These are phyloP conservation scores for Megaleporinus macrocephalus DNA, from an alignment of 2,113 vertebrate genomes.

Conservation along the genomic window DNA sequence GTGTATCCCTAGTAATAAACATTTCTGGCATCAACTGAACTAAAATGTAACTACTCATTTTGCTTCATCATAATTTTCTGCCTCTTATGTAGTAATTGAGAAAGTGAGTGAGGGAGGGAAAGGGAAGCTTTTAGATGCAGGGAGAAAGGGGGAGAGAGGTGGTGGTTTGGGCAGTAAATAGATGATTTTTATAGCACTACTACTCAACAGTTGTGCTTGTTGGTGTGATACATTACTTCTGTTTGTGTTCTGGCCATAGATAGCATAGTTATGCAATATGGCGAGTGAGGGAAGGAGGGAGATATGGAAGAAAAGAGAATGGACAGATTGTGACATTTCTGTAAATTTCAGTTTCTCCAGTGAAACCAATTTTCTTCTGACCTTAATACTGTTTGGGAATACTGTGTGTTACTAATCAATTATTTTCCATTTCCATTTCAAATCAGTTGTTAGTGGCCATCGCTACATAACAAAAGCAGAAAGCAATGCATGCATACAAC, in stretches of 20 bases:
- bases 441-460: background rate
- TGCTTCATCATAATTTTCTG: too few species aligned
- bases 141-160: background rate
- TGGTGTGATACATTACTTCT: too few species aligned
- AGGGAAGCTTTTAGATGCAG: slow-evolving; percentile 14
- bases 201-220: too few species aligned
- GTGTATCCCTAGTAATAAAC: too few species aligned
- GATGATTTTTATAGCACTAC: too few species aligned
- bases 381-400: too few species aligned
- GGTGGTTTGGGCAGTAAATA: background rate
- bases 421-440: background rate
- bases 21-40: too few species aligned
- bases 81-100: too few species aligned
- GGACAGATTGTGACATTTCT: too few species aligned
- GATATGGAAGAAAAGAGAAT: background rate
- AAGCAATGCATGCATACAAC: background rate
- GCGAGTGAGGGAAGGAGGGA: background rate
- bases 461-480: background rate
- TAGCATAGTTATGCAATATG: too few species aligned
- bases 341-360: background rate
- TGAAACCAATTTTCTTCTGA: background rate
- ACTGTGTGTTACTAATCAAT: background rate
- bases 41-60: too few species aligned
- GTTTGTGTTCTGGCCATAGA: too few species aligned
- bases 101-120: background rate